Evolutionary conservation across 2,888 invertebrate species (phyloP).

Genomic region (Heliconius aoede): DNA sequence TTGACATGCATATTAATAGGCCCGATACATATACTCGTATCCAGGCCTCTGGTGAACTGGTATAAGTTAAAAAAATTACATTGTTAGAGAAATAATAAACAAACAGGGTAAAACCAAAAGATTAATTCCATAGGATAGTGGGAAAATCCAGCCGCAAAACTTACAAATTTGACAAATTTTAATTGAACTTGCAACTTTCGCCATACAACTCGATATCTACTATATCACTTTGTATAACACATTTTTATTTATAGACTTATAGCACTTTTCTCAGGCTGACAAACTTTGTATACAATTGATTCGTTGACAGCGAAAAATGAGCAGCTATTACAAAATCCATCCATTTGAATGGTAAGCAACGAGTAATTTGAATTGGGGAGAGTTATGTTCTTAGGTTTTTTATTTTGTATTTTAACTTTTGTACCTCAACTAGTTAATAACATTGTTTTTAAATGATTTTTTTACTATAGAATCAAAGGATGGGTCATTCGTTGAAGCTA

Average conservation of each 20-base stretch:
- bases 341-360: slow-evolving; percentile 1
- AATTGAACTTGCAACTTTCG: too few species aligned
- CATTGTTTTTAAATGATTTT: too few species aligned
- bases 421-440: neutral
- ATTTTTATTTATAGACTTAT: neutral
- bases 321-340: slow-evolving; percentile 35
- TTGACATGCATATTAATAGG: slow-evolving; percentile 48
- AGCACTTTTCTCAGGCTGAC: neutral
- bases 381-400: neutral
- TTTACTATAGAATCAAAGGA: too few species aligned
- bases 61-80: neutral
- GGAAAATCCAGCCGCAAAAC: neutral
- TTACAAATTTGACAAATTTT: too few species aligned
- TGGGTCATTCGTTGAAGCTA: too few species aligned
- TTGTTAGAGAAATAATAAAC: neutral
- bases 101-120: neutral
- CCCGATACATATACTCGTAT: slow-evolving; percentile 23
- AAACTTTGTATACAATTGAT: slow-evolving; percentile 35
- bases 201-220: too few species aligned
- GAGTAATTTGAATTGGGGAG: neutral
- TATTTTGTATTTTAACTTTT: neutral
- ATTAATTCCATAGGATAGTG: neutral
- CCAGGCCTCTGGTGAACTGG: neutral
- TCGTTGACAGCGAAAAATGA: slow-evolving; percentile 38
- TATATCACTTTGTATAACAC: neutral